phyloP scores from a whole-genome alignment of 2,888 invertebrate species.

The Xylocampa areola region DNA sequence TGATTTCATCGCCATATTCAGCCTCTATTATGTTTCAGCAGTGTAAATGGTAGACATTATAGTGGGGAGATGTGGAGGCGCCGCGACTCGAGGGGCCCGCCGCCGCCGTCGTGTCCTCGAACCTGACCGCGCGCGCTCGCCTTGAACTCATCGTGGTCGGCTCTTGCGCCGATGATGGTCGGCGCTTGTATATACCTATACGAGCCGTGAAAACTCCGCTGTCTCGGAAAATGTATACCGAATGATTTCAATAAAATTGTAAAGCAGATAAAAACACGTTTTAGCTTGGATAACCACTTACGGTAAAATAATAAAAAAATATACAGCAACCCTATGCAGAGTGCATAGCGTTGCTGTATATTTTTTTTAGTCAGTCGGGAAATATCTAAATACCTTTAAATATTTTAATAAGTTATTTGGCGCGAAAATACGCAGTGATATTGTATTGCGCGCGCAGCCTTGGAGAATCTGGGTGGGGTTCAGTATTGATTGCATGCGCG shows the following conservation, averaged over 20 bases:
- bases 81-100: constrained; percentile 81
- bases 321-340: too few relatives aligned
- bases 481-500: constrained; percentile 82
- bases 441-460: constrained; percentile 79
- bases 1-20: constrained; percentile 15
- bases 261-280: too few relatives aligned
- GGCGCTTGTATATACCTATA: constrained; percentile 68
- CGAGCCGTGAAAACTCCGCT: constrained; percentile 75
- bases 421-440: constrained; percentile 68
- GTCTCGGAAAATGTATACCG: constrained; percentile 65
- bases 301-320: too few relatives aligned
- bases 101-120: constrained; percentile 82
- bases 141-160: constrained; percentile 86
- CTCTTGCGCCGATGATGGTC: constrained; percentile 76
- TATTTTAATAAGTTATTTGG: constrained; percentile 65
- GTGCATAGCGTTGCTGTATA: too few relatives aligned
- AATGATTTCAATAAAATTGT: too few relatives aligned
- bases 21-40: constrained; percentile 42
- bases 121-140: constrained; percentile 89
- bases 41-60: constrained; percentile 48
- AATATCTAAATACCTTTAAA: neutral
- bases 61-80: constrained; percentile 74
- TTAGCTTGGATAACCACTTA: too few relatives aligned
- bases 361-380: too few relatives aligned
- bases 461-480: constrained; percentile 70